A percentile compares a stretch with the other conserved stretches of the same genome.
These are phyloP conservation scores for Delichon dasypus DNA, from an alignment of 2,797 vertebrate genomes.

Conservation along the genomic window DNA sequence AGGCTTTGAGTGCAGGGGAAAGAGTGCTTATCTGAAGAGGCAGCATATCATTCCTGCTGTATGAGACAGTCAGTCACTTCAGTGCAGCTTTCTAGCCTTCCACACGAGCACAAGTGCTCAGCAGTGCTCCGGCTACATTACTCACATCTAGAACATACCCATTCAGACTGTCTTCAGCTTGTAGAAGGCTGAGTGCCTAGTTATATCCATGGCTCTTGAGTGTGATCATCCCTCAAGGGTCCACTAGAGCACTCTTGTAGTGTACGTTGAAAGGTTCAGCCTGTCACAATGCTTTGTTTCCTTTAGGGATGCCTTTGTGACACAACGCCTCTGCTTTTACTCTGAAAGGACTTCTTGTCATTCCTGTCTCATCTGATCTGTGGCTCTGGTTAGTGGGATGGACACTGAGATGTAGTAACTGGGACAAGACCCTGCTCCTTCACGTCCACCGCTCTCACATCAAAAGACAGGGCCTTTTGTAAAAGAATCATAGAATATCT, in stretches of 20 bases:
- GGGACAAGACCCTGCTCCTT: not conserved
- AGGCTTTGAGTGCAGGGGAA: not conserved
- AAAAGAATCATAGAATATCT: not conserved
- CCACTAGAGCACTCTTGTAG: not conserved
- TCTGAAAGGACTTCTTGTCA: not conserved
- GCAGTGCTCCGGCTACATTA: not conserved
- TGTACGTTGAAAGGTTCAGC: not conserved
- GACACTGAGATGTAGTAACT: not conserved
- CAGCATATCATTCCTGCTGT: not conserved
- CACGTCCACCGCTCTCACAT: not conserved
- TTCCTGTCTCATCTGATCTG: not conserved
- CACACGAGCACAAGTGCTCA: not conserved
- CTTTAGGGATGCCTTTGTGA: not conserved
- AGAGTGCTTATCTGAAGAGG: not conserved
- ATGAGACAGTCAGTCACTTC: not conserved
- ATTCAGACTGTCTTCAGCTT: not conserved
- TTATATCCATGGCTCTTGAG: not conserved
- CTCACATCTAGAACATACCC: not conserved
- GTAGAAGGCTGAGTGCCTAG: not conserved
- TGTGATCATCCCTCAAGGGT: not conserved
- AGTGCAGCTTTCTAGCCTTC: not conserved
- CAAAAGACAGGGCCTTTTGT: not conserved
- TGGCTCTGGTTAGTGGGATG: not conserved
- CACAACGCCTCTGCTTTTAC: not conserved
- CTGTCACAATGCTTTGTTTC: not conserved